These are phyloP conservation scores for Brachyhypopomus gauderio DNA, from an alignment of 2,113 vertebrate genomes.

Conservation along the genomic window DNA sequence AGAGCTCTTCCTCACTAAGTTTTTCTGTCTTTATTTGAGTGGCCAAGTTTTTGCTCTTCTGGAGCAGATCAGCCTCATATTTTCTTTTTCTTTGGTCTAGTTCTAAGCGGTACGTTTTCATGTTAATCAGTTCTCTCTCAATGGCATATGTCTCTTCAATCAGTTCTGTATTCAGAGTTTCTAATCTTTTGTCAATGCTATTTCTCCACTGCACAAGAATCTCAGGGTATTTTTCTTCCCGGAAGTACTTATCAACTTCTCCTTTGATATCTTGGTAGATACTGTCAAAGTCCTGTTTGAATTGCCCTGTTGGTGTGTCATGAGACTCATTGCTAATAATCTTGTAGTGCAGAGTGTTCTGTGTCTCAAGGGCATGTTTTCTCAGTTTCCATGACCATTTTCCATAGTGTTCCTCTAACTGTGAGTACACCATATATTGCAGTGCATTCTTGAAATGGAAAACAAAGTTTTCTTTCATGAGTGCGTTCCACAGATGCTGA, in stretches of 20 bases:
- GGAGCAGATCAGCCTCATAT: conserved; percentile 52
- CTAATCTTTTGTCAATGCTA: conserved; percentile 48
- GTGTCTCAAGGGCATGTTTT: conserved; percentile 51
- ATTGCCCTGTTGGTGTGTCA: not conserved
- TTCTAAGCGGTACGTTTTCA: conserved; percentile 49
- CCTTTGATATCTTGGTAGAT: conserved; percentile 34
- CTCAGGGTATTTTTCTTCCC: conserved; percentile 58
- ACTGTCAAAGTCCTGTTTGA: conserved; percentile 23
- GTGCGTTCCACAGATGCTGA: conserved; percentile 63
- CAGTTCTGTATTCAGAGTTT: conserved; percentile 49
- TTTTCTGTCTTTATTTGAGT: conserved; percentile 40
- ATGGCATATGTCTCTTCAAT: conserved; percentile 48
- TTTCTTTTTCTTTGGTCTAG: conserved; percentile 47
- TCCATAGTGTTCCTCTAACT: conserved; percentile 55
- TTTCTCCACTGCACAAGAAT: conserved; percentile 64
- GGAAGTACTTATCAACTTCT: conserved; percentile 61
- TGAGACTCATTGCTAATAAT: conserved; percentile 51
- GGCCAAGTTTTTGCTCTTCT: conserved; percentile 48
- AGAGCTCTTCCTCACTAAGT: conserved; percentile 47
- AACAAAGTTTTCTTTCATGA: conserved; percentile 70
- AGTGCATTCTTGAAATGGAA: conserved; percentile 71
- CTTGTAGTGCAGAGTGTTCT: conserved; percentile 42
- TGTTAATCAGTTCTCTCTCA: conserved; percentile 42
- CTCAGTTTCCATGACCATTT: conserved; percentile 66
- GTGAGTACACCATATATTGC: conserved; percentile 61